Conservation (phyloP, 92 coral and sea anemone genomes). For the Virgularia gustaviana region DNA sequence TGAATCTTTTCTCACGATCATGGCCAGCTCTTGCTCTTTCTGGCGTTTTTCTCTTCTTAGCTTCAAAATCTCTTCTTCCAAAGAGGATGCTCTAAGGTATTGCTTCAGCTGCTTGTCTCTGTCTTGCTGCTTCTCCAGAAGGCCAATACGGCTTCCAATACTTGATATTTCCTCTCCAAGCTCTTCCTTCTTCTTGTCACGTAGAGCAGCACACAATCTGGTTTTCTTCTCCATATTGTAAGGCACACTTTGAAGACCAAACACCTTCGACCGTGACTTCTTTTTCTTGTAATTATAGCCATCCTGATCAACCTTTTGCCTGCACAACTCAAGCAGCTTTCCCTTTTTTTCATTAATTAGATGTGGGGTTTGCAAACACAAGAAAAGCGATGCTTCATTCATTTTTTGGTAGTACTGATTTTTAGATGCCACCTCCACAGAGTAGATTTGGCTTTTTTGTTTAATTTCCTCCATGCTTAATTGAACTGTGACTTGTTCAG, state of each 20-base stretch:
- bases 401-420: neutral
- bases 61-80: constrained; percentile 4
- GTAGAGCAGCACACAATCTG: neutral
- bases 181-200: neutral
- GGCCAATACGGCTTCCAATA: neutral
- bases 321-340: neutral
- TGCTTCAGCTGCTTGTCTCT: constrained; percentile 7
- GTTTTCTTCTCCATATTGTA: neutral
- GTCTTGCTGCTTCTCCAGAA: neutral
- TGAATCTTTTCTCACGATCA: neutral
- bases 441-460: neutral
- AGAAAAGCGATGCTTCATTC: neutral
- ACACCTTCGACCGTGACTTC: neutral
- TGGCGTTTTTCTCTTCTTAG: neutral
- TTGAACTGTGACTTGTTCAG: neutral
- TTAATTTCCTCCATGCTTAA: neutral
- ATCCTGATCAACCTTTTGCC: neutral
- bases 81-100: neutral
- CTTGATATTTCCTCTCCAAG: neutral
- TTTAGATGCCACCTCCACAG: too few relatives aligned
- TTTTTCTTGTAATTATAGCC: neutral
- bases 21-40: neutral
- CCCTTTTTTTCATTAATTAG: too few relatives aligned
- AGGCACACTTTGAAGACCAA: neutral
- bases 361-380: neutral